Percentiles rank a stretch among this genome's conserved stretches.
Evolutionary conservation across 2,113 vertebrate genomes (phyloP).

Genomic region (Hemiprocne comata): DNA sequence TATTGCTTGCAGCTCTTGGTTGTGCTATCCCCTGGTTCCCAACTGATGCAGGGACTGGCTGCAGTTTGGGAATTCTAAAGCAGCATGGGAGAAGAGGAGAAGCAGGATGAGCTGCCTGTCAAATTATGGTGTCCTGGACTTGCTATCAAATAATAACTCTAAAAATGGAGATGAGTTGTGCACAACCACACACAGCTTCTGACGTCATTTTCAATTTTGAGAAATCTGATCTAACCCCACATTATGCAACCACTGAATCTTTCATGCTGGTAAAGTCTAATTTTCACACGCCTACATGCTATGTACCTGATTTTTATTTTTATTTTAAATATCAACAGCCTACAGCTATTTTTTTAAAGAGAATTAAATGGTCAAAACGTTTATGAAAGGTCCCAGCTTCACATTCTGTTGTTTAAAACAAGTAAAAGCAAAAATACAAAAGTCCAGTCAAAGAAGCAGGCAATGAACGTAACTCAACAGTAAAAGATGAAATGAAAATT

Average conservation of each 20-base stretch:
- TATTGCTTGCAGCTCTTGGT: neutral
- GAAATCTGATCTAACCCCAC: slow-evolving; percentile 21
- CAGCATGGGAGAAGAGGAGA: neutral
- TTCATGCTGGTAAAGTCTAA: slow-evolving; percentile 9
- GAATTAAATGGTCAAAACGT: neutral
- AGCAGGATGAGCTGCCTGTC: neutral
- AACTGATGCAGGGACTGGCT: neutral
- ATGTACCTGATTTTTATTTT: slow-evolving; percentile 61
- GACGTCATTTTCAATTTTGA: slow-evolving; percentile 45
- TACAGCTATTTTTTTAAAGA: neutral
- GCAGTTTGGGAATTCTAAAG: neutral
- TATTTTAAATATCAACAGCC: slow-evolving; percentile 32
- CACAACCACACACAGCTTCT: slow-evolving; percentile 12
- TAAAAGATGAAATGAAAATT: neutral
- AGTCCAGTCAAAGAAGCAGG: neutral
- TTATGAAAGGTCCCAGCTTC: neutral
- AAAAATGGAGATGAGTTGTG: slow-evolving; percentile 27
- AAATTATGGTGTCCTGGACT: neutral
- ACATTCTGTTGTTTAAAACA: neutral
- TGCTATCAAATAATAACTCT: neutral
- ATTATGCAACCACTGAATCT: slow-evolving; percentile 55
- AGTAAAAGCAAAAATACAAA: neutral
- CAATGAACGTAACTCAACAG: neutral
- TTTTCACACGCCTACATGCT: slow-evolving; percentile 54
- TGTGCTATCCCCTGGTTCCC: neutral